These are phyloP conservation scores for Myrmecobius fasciatus DNA, from an alignment of 2,113 vertebrate genomes.

Conservation along the genomic window DNA sequence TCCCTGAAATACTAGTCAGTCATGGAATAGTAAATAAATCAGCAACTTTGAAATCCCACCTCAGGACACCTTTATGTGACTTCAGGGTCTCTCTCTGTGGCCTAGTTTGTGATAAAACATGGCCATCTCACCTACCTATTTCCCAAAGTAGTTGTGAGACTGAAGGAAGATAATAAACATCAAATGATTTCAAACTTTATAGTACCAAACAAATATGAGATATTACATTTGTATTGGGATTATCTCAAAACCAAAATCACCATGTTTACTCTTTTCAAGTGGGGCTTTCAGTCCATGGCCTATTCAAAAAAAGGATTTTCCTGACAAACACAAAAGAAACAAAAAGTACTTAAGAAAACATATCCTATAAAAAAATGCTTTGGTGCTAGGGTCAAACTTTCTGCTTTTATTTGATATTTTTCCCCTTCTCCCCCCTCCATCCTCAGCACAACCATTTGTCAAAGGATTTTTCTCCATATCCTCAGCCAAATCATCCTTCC, in stretches of 20 bases:
- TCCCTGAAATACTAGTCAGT: background rate
- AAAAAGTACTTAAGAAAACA: constrained; percentile 71
- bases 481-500: constrained; percentile 33
- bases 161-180: background rate
- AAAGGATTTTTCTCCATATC: constrained; percentile 22
- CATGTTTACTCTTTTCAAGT: constrained; percentile 41
- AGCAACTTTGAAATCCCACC: background rate
- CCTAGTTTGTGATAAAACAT: background rate
- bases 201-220: background rate
- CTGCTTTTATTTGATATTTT: constrained; percentile 55
- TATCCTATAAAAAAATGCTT: constrained; percentile 58
- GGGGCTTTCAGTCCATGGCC: constrained; percentile 20
- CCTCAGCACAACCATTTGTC: constrained; percentile 57
- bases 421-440: constrained; percentile 19
- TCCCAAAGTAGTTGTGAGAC: background rate
- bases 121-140: background rate
- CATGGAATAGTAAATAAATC: background rate
- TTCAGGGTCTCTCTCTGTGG: background rate
- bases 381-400: constrained; percentile 49
- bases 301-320: constrained; percentile 61
- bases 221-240: background rate
- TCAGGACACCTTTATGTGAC: background rate
- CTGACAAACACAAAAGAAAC: constrained; percentile 61
- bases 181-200: background rate
- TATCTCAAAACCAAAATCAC: background rate